Conservation (phyloP, 2,797 vertebrate genomes). For the Cossypha heuglini region DNA sequence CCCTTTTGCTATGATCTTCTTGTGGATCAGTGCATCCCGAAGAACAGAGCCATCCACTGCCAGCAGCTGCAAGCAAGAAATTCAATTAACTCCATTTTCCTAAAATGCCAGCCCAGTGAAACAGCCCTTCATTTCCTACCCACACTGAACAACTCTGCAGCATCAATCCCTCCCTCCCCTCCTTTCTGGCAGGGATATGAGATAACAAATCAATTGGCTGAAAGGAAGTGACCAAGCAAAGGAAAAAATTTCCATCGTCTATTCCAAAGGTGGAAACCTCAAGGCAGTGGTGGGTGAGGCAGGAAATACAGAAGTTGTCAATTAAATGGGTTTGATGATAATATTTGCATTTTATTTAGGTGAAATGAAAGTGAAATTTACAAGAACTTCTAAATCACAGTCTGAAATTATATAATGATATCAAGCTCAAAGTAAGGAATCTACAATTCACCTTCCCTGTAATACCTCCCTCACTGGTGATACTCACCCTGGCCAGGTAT, state of each 20-base stretch:
- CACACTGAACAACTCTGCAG: neutral
- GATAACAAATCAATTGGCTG: neutral
- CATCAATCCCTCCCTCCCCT: neutral
- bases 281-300: neutral
- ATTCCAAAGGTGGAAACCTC: neutral
- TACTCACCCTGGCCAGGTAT: conserved; percentile 91
- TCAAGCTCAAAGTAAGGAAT: neutral
- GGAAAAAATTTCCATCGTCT: neutral
- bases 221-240: neutral
- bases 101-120: neutral
- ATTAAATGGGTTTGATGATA: neutral
- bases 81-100: neutral
- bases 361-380: neutral
- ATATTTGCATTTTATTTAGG: neutral
- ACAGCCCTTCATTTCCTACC: neutral
- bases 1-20: conserved; percentile 96
- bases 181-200: neutral
- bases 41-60: conserved; percentile 84
- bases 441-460: neutral
- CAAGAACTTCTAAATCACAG: neutral
- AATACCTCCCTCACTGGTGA: neutral
- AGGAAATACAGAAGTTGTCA: neutral
- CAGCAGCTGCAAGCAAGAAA: conserved; percentile 81
- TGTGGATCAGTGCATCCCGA: conserved; percentile 91
- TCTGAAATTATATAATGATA: rapidly evolving